Conservation (phyloP, 2,888 invertebrate species). For the Penaeus monodon region DNA sequence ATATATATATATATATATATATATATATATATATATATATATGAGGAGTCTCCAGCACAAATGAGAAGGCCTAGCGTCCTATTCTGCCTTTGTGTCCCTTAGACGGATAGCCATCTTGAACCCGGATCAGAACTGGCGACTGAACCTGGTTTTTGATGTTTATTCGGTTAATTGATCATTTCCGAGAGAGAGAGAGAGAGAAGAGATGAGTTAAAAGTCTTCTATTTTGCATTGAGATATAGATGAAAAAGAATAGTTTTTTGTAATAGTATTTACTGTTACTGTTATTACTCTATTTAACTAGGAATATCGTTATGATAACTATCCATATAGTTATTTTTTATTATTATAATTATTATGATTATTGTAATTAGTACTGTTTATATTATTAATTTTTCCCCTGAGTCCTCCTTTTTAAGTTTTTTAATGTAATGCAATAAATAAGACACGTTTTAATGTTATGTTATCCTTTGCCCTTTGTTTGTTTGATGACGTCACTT, state of each 20-base stretch:
- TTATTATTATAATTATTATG: slow-evolving; percentile 19
- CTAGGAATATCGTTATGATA: slow-evolving; percentile 47
- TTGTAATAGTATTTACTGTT: slow-evolving; percentile 55
- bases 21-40: not conserved
- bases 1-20: not conserved
- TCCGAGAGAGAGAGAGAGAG: slow-evolving; percentile 35
- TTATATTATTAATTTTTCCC: slow-evolving; percentile 12
- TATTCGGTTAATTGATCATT: slow-evolving; percentile 36
- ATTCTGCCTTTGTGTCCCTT: slow-evolving; percentile 33
- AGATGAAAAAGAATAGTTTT: slow-evolving; percentile 27
- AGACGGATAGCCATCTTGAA: slow-evolving; percentile 19
- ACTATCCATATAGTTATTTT: slow-evolving; percentile 34
- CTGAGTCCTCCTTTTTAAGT: slow-evolving; percentile 18
- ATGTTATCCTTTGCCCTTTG: slow-evolving; percentile 29
- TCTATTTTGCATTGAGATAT: slow-evolving; percentile 48
- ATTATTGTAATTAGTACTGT: slow-evolving; percentile 30
- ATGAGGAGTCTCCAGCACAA: slow-evolving; percentile 6
- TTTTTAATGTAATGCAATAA: slow-evolving; percentile 47
- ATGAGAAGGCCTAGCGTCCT: slow-evolving; percentile 16
- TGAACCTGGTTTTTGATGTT: slow-evolving; percentile 8
- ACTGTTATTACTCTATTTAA: slow-evolving; percentile 54
- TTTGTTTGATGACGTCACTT: not conserved
- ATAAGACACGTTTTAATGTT: slow-evolving; percentile 38
- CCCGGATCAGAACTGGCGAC: not conserved
- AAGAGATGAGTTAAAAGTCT: slow-evolving; percentile 30